Evolutionary conservation across 2,888 invertebrate species (phyloP), one percentile per base, ranked within the genome.

Genomic region (Glaucopsyche alexis): DNA sequence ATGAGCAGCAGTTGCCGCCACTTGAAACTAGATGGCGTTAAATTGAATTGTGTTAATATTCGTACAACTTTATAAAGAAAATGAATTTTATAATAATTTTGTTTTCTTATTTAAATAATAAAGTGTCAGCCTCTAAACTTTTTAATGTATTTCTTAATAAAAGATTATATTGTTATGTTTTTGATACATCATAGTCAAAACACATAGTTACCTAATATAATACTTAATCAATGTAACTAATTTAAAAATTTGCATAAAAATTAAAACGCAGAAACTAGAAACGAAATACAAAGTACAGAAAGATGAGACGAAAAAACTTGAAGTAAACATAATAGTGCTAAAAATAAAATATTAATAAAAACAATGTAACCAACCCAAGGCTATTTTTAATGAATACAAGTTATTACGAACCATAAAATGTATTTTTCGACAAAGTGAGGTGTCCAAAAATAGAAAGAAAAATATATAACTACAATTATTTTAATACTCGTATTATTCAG

Each of bases 1-100:
- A 97, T 93, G 76, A 97, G 90, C 74, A 95, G 94, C 40, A 96
- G 90, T 84, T 95, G 95, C 75, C 87, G 91, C 96, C 96, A 97
- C 55, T 93, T 81, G 87, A 94, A 95, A 76, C 96, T 96, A 90
- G 90, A 90, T 87, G 90, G 88, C 86, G 89, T 81, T 83, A 79
- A 88, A 89, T 86, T 75, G 80, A 82, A 80, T 77, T 72, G 81
- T 83, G 87, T 90, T 87, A 90, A 87, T 86, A 86, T 38, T 40
- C 3, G 4, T 40, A 40, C 40, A n/a, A n/a, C n/a, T n/a, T n/a
- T 29, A 29, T 1, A 2, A 29, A 29, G 29, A 4, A 29, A 29
- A 29, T 29, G 29, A 29, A 29, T 29, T 29, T 29, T 29, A 29
- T 29, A 29, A 29, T 29, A 29, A 2, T 29, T 29, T 29, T 29